A percentile compares a stretch with the other conserved stretches of the same genome.
Evolutionary conservation across 2,113 vertebrate genomes (phyloP).

Genomic region (Ramphastos sulfuratus): DNA sequence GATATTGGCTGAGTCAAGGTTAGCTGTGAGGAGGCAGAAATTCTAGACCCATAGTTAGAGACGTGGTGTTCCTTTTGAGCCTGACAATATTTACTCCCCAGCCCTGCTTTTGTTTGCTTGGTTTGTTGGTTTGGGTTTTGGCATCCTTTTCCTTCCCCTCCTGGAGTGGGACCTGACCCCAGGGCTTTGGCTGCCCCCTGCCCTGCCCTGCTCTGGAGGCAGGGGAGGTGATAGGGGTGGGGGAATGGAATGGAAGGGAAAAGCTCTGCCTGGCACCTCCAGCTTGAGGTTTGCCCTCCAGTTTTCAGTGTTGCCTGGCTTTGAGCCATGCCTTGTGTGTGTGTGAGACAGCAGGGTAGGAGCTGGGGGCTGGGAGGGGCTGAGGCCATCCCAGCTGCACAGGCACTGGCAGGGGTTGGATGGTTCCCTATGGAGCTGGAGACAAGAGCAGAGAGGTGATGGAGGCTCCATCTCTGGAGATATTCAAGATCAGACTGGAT

Average conservation of each 20-base stretch:
- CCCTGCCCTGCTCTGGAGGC: neutral
- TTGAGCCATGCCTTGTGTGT: neutral
- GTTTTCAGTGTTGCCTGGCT: neutral
- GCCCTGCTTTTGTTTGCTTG: neutral
- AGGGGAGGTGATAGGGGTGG: accelerated
- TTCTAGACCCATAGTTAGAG: constrained; percentile 33
- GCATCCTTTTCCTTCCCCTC: constrained; percentile 13
- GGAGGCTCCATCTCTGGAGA: too few species aligned
- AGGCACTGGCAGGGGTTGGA: accelerated
- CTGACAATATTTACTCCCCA: constrained; percentile 68
- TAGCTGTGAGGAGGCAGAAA: constrained; percentile 50
- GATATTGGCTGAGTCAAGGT: constrained; percentile 66
- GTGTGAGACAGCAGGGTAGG: accelerated
- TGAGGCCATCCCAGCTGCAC: neutral
- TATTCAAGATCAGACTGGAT: too few species aligned
- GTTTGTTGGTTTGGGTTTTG: too few species aligned
- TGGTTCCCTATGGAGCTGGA: neutral
- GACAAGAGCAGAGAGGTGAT: too few species aligned
- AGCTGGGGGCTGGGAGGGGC: neutral
- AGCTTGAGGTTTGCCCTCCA: neutral
- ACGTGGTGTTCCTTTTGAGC: constrained; percentile 54
- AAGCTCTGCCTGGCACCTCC: neutral
- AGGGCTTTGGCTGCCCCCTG: neutral
- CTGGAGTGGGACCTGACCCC: neutral
- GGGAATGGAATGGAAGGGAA: neutral